Conservation (phyloP, 2,888 invertebrate genomes). For the Chloroclysta siterata region DNA sequence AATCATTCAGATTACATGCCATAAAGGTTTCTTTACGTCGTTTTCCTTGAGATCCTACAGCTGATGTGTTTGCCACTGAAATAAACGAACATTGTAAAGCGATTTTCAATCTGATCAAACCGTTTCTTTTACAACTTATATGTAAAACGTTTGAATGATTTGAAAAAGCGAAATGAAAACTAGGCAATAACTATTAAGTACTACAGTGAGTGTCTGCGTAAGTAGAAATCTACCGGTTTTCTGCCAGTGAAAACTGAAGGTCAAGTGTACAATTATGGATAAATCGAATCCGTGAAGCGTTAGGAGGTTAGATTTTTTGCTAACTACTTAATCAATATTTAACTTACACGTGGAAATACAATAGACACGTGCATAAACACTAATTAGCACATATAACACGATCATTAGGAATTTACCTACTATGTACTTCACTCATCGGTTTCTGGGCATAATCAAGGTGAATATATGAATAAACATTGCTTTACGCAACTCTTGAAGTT, state of each 20-base stretch:
- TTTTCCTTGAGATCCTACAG: slow-evolving; percentile 38
- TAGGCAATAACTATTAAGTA: slow-evolving; percentile 6
- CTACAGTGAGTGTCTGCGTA: slow-evolving; percentile 1
- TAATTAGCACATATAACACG: slow-evolving; percentile 33
- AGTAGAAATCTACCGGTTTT: slow-evolving; percentile 33
- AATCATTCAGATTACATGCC: slow-evolving; percentile 49
- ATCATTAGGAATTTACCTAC: slow-evolving; percentile 22
- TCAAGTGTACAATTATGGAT: slow-evolving; percentile 29
- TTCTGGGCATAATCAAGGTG: slow-evolving; percentile 8
- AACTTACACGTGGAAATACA: slow-evolving; percentile 33
- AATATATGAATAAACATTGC: neutral
- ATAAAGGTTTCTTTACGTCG: slow-evolving; percentile 36
- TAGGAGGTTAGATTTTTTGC: slow-evolving; percentile 12
- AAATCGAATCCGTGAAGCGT: slow-evolving; percentile 20
- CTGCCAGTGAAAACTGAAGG: slow-evolving; percentile 30
- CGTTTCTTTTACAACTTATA: neutral
- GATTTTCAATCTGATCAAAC: too few relatives aligned
- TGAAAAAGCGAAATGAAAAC: slow-evolving; percentile 25
- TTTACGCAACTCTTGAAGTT: neutral
- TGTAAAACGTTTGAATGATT: slow-evolving; percentile 3
- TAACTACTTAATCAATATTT: slow-evolving; percentile 36
- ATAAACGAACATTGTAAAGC: neutral
- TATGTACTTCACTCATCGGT: slow-evolving; percentile 7
- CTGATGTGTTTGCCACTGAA: slow-evolving; percentile 8
- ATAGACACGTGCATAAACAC: slow-evolving; percentile 29